Conservation (phyloP, 2,888 invertebrate genomes). For the Brachyopa scutellaris region DNA sequence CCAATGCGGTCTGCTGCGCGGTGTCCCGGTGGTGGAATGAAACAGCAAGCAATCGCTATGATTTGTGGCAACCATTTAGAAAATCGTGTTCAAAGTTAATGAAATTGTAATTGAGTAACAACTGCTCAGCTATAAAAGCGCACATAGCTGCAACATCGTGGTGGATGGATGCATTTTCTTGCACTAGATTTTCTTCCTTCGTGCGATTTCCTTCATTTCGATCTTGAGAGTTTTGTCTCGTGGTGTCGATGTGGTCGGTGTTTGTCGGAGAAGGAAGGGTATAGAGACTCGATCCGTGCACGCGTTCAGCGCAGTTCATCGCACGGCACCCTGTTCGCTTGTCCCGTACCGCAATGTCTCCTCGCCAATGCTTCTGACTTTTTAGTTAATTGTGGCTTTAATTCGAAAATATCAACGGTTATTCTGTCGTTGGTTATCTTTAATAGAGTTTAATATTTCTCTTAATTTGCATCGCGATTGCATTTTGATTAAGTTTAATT, state of each 20-base stretch:
- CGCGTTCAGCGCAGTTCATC: conserved; percentile 43
- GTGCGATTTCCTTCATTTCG: conserved; percentile 21
- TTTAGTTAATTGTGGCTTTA: conserved; percentile 53
- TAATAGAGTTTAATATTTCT: conserved; percentile 29
- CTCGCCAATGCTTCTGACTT: not conserved
- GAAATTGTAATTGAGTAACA: conserved; percentile 82
- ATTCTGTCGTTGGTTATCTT: conserved; percentile 4
- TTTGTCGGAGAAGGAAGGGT: not conserved
- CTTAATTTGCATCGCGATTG: conserved; percentile 24
- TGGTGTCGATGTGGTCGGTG: too few species aligned
- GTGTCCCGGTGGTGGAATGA: conserved; percentile 24
- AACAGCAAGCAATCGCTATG: conserved; percentile 80
- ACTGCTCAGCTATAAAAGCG: conserved; percentile 71
- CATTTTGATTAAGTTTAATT: conserved; percentile 54
- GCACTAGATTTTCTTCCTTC: conserved; percentile 65
- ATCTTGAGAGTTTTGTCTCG: not conserved
- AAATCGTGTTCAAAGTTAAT: conserved; percentile 82
- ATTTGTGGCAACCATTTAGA: conserved; percentile 81
- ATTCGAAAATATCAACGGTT: conserved; percentile 64
- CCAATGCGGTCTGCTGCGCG: not conserved
- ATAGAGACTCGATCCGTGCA: conserved; percentile 61
- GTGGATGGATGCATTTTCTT: conserved; percentile 47
- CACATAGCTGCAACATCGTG: conserved; percentile 13
- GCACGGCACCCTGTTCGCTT: conserved; percentile 21
- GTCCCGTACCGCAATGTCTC: not conserved